A percentile compares a stretch with the other conserved stretches of the same genome.
phyloP scores from a whole-genome alignment of 2,113 vertebrate species.

The Ciconia stormi region DNA sequence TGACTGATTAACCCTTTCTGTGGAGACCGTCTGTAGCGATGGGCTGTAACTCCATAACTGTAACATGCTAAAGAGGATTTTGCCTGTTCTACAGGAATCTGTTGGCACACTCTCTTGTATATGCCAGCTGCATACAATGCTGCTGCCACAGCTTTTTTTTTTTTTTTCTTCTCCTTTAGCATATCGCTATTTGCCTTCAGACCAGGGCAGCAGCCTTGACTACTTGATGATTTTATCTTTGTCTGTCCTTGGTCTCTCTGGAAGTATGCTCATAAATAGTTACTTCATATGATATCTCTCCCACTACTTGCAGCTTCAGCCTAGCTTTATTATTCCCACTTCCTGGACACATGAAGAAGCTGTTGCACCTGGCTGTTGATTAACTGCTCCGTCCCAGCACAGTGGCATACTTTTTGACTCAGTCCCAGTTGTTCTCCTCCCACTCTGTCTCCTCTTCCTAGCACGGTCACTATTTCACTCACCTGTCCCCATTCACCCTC shows the following conservation, averaged over 20 bases:
- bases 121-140: background rate
- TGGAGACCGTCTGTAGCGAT: background rate
- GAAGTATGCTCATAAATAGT: background rate
- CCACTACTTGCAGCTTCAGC: background rate
- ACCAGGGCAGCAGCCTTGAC: background rate
- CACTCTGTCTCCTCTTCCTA: constrained; percentile 17
- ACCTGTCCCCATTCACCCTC: constrained; percentile 7
- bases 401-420: constrained; percentile 30
- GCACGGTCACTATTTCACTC: background rate
- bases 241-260: background rate
- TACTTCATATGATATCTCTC: background rate
- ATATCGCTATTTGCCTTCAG: background rate
- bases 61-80: background rate
- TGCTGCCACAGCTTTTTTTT: background rate
- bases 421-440: background rate
- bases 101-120: background rate
- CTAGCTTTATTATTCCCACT: background rate
- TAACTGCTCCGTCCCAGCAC: background rate
- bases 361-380: background rate
- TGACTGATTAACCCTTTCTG: constrained; percentile 42
- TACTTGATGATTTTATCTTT: background rate
- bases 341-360: background rate
- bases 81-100: background rate
- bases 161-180: background rate
- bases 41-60: background rate